Evolutionary conservation across 2,888 invertebrate species (phyloP).

Genomic region (Hypsopygia costalis): DNA sequence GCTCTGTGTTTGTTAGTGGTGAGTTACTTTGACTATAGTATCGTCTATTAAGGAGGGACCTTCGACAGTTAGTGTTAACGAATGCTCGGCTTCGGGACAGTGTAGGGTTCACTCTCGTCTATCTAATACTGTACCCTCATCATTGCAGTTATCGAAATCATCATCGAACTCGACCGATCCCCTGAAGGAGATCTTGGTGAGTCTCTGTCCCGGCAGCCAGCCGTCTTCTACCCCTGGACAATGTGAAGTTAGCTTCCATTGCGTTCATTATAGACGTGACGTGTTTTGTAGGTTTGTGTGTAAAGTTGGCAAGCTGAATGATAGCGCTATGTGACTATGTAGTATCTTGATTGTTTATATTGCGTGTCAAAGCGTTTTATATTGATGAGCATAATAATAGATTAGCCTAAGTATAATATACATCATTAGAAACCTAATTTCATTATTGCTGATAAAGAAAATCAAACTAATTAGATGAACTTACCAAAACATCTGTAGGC

Average conservation of each 20-base stretch:
- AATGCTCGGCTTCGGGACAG: slow-evolving; percentile 47
- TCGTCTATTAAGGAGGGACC: slow-evolving; percentile 27
- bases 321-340: slow-evolving; percentile 30
- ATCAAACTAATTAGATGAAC: slow-evolving; percentile 22
- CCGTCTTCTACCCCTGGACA: slow-evolving; percentile 73
- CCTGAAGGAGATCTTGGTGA: slow-evolving; percentile 75
- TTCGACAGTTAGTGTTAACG: slow-evolving; percentile 46
- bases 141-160: slow-evolving; percentile 73
- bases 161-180: slow-evolving; percentile 74
- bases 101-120: slow-evolving; percentile 65
- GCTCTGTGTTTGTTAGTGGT: slow-evolving; percentile 37
- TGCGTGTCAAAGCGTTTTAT: slow-evolving; percentile 12
- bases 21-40: slow-evolving; percentile 34
- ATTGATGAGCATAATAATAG: slow-evolving; percentile 8
- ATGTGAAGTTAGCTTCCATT: slow-evolving; percentile 59
- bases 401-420: slow-evolving; percentile 12
- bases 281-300: slow-evolving; percentile 35
- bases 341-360: slow-evolving; percentile 9
- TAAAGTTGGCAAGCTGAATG: slow-evolving; percentile 33
- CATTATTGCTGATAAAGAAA: neutral
- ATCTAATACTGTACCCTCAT: slow-evolving; percentile 68
- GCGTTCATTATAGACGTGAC: slow-evolving; percentile 34
- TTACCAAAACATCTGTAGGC: slow-evolving; percentile 50
- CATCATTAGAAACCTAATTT: slow-evolving; percentile 4
- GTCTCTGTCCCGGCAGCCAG: slow-evolving; percentile 78